Conservation (phyloP, 2,113 vertebrate species). For the Corythornis cristatus region DNA sequence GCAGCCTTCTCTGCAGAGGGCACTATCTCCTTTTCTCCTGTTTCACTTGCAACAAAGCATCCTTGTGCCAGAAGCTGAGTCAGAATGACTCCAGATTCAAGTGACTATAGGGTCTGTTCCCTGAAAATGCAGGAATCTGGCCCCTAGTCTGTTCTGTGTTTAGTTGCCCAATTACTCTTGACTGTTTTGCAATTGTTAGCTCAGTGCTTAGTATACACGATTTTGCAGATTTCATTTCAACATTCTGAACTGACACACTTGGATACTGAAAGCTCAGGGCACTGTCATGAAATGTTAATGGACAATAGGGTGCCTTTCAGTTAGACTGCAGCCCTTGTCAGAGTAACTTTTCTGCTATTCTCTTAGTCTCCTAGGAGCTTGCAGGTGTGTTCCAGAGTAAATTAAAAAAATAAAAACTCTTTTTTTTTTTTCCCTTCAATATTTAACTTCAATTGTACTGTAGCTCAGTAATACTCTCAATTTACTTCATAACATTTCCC, state of each 20-base stretch:
- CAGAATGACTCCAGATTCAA: not conserved
- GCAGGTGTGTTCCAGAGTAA: not conserved
- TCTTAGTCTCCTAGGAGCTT: not conserved
- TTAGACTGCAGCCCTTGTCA: not conserved
- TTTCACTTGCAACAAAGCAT: not conserved
- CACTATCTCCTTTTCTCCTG: not conserved
- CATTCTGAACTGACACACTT: not conserved
- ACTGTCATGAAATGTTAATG: not conserved
- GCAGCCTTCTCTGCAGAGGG: not conserved
- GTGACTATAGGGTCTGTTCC: fast-evolving
- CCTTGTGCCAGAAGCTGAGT: fast-evolving
- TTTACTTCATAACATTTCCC: not conserved
- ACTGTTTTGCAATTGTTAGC: not conserved
- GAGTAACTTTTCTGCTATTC: not conserved
- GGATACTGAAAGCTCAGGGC: not conserved
- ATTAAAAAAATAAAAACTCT: not conserved
- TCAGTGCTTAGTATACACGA: not conserved
- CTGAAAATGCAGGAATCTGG: not conserved
- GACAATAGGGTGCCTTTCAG: not conserved
- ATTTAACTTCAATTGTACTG: not conserved
- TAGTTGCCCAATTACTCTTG: not conserved
- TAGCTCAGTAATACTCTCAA: not conserved
- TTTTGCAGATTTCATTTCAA: not conserved
- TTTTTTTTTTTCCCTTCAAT: too few relatives aligned
- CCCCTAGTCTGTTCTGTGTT: not conserved